Conservation (phyloP, 1,140 invertebrate species). For the Lepidurus arcticus region DNA sequence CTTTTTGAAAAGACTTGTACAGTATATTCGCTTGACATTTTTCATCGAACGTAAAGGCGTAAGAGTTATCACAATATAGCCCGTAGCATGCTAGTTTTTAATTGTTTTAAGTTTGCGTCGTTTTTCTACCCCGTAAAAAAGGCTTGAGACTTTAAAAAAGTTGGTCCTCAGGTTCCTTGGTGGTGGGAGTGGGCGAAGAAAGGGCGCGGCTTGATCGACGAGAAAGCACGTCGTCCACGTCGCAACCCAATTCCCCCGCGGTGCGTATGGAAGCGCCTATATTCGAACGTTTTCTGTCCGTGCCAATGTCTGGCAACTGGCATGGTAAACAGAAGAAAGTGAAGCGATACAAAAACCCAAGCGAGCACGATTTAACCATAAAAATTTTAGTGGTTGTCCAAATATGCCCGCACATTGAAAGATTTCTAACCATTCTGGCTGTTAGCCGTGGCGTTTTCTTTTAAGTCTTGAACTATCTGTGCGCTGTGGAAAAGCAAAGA, state of each 20-base stretch:
- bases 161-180: slow-evolving; percentile 28
- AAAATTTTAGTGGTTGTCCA: not conserved
- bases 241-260: slow-evolving; percentile 45
- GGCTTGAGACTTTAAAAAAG: slow-evolving; percentile 30
- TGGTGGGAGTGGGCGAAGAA: slow-evolving; percentile 33
- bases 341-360: not conserved
- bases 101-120: slow-evolving; percentile 2
- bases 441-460: not conserved
- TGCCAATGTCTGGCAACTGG: slow-evolving; percentile 49
- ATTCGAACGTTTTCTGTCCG: slow-evolving; percentile 64
- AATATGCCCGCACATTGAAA: not conserved
- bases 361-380: not conserved
- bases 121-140: slow-evolving; percentile 5
- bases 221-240: slow-evolving; percentile 38
- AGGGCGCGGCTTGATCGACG: not conserved
- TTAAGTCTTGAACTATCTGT: not conserved
- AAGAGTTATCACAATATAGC: not conserved
- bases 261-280: slow-evolving; percentile 52
- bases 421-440: not conserved
- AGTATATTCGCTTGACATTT: not conserved
- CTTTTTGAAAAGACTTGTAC: not conserved
- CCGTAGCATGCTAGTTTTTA: not conserved
- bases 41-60: not conserved
- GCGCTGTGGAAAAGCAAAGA: not conserved
- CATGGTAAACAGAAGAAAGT: not conserved